phyloP scores from a whole-genome alignment of 2,113 vertebrate species.

The Tapirus terrestris region DNA sequence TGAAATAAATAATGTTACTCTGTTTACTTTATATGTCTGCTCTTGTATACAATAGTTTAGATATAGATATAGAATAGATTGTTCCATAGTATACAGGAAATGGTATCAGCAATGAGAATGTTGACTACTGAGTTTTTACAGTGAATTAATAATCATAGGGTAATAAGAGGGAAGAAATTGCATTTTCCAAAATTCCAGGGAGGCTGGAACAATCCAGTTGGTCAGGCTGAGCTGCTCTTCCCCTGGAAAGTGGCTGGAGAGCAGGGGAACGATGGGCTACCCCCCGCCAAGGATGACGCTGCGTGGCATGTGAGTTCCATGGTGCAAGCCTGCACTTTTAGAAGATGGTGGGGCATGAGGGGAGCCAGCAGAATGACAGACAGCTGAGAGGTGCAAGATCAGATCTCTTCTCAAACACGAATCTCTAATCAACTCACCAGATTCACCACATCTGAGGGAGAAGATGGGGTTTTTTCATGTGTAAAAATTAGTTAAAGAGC shows the following conservation, averaged over 20 bases:
- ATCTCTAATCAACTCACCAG: not conserved
- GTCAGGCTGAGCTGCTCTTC: not conserved
- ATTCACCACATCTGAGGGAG: not conserved
- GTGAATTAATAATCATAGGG: not conserved
- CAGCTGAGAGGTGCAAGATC: not conserved
- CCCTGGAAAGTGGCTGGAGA: not conserved
- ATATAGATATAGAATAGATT: no score
- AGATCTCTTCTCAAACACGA: not conserved
- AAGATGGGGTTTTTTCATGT: not conserved
- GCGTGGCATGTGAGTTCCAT: rapidly evolving
- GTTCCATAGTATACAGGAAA: not conserved
- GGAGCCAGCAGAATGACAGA: not conserved
- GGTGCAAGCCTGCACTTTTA: not conserved
- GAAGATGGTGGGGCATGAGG: not conserved
- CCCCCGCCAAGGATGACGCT: not conserved
- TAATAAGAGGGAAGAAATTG: not conserved
- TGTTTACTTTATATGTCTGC: not conserved
- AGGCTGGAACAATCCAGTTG: not conserved
- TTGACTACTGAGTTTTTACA: not conserved
- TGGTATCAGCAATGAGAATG: not conserved
- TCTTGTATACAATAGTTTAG: not conserved
- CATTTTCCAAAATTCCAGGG: slow-evolving; percentile 13
- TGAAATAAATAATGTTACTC: not conserved
- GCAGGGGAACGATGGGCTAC: not conserved
- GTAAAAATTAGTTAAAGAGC: not conserved